Evolutionary conservation across 2,113 vertebrate genomes (phyloP).

Genomic region (Alaudala cheleensis): DNA sequence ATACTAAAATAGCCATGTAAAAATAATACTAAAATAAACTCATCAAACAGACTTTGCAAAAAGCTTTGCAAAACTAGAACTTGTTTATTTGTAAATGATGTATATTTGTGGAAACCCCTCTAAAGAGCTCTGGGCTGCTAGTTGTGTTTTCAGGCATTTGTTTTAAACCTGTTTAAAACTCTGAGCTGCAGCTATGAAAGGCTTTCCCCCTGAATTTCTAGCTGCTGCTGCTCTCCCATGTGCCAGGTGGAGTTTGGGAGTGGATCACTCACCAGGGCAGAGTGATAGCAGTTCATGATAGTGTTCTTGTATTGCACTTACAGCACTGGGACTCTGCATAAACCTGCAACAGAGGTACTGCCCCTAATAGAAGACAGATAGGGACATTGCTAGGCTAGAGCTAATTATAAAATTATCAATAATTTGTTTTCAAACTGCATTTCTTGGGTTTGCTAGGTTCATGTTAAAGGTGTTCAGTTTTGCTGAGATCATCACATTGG

Average conservation of each 20-base stretch:
- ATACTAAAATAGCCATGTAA: neutral
- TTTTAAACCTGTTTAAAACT: neutral
- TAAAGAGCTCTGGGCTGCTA: neutral
- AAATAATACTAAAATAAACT: neutral
- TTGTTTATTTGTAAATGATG: neutral
- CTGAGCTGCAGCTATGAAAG: neutral
- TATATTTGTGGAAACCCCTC: neutral
- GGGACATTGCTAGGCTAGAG: neutral
- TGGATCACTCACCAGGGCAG: fast-evolving
- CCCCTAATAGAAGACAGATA: neutral
- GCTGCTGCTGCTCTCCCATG: neutral
- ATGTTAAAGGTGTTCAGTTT: neutral
- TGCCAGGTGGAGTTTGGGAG: neutral
- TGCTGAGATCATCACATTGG: fast-evolving
- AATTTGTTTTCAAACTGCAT: neutral
- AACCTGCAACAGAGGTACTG: neutral
- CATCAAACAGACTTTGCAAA: neutral
- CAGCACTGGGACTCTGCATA: neutral
- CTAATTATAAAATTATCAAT: neutral
- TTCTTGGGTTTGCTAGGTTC: neutral
- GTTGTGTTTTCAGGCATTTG: neutral
- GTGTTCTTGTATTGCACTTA: neutral
- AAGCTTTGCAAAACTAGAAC: neutral
- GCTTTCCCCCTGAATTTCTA: neutral
- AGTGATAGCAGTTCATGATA: fast-evolving